Base-by-base conservation (phyloP, 2,888 invertebrate genomes). In the Asteroscopus sphinx region DNA sequence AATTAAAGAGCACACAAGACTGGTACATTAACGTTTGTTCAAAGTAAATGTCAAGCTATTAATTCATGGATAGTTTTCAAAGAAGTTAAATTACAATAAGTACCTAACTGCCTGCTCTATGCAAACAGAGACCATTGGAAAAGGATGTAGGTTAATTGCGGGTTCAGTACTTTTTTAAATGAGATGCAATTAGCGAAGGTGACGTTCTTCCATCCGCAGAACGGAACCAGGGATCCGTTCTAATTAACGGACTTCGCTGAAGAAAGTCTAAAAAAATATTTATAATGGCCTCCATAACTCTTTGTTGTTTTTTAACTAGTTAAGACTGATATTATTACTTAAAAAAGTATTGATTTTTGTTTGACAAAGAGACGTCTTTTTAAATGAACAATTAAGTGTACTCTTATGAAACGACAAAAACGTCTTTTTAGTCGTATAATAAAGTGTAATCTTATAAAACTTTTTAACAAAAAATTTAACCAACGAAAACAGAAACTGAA, bases 101-200 rank as follows among this genome's bases (percentile, higher is more conserved):
- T 62, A 46, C 48, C 37, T 45, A 47, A 55, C 21, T 62, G 48
- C 48, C 37, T 44, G 48, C 57, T 64, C 51, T 62, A 60, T 45
- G 60, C 49, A 54, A 62, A 64, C 54, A 57, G 37, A 41, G 53
- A 44, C 59, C 63, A 28, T 68, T 68, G 71, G 52, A 61, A 79
- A 76, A 79, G 81, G 68, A 89, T 88, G 79, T 86, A 71, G 89
- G 87, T 87, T 88, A 88, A 89, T 88, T 87, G 88, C 81, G 54
- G 78, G 79, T 77, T 76, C 76, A 59, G 81, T 72, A 75, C 68
- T 77, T 85, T 87, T 86, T 87, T 83, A 84, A 87, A 88, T 86
- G 87, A 87, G 86, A 79, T 79, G 88, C 88, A 89, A 89, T 89
- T 89, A 89, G 85, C 79, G 78, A 69, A 83, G 82, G 81, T 83